Evolutionary conservation across 2,797 vertebrate genomes (phyloP), one percentile per base, ranked within the genome.

Genomic region (Allobates femoralis): DNA sequence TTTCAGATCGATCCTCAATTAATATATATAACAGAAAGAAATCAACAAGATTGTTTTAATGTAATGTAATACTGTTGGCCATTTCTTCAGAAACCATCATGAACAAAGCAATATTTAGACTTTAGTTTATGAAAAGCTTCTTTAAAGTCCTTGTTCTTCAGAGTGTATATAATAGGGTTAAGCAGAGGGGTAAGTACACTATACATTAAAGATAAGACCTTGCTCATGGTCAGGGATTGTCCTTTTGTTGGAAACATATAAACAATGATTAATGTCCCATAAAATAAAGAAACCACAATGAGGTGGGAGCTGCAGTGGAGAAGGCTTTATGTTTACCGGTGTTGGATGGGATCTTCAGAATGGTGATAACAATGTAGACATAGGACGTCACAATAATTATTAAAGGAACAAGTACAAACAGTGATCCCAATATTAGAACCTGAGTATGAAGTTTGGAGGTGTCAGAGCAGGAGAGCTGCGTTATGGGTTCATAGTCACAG

Each of bases 291-390:
- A 32, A 92, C 92, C 41, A 92, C 92, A 12, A 89, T 85, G 0
- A 94, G 88, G 76, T 94, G 93, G 14, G 92, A 93, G 26, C 89
- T 90, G 19, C 92, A 93, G 92, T 93, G 19, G 92, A 92, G 87
- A 94, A 92, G 0, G 91, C 90, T 81, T 91, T 93, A 85, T 88
- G 88, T 62, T 79, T 88, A 0, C 91, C 90, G 0, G 87, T 85
- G 19, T 5, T 23, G 2, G 34, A 58, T 18, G 66, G 19, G 1
- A 80, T 80, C 53, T 83, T 83, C 6, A 83, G 55, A 12, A 83
- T 83, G 6, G 51, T 46, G 7, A 10, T 14, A 6, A 26, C 34
- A 26, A 83, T 83, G 19, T 37, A 60, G 1, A 53, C 7, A 28
- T 83, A 83, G 15, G 81, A 74, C 50, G 50, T 26, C 4, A 74